These are phyloP conservation scores for Lepidocyrtinus sp. DNA, from an alignment of 2,888 invertebrate species.

Conservation along the genomic window DNA sequence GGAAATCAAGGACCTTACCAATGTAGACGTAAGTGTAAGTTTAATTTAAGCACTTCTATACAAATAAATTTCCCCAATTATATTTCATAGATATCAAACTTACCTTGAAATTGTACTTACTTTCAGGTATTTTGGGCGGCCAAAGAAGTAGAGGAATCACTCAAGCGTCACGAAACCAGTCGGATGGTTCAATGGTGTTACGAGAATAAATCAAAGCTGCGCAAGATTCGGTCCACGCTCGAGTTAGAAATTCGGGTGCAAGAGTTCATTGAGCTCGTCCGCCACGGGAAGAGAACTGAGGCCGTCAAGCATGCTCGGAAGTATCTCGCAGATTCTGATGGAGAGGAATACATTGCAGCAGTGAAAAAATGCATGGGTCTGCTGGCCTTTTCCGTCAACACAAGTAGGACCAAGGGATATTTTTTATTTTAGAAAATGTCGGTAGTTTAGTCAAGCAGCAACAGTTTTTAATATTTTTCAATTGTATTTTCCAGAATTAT, in stretches of 20 bases:
- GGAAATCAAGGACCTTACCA: conserved; percentile 88
- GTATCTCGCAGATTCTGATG: conserved; percentile 89
- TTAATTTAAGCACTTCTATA: too few relatives aligned
- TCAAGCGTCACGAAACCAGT: conserved; percentile 85
- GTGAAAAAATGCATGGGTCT: conserved; percentile 97
- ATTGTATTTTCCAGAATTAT: conserved; percentile 52
- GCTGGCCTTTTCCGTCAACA: conserved; percentile 90
- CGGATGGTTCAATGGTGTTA: conserved; percentile 96
- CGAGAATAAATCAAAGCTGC: conserved; percentile 77
- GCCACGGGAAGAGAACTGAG: conserved; percentile 87
- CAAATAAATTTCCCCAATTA: too few relatives aligned
- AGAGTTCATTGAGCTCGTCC: conserved; percentile 96
- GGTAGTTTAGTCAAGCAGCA: not conserved
- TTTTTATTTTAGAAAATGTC: not conserved
- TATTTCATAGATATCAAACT: not conserved
- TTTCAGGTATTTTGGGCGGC: conserved; percentile 74
- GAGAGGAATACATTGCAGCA: conserved; percentile 76
- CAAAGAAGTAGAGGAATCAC: conserved; percentile 83
- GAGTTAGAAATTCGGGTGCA: conserved; percentile 91
- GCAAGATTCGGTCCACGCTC: conserved; percentile 94
- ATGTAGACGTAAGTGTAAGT: conserved; percentile 78
- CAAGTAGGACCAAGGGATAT: conserved; percentile 74
- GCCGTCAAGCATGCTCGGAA: conserved; percentile 96
- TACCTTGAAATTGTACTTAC: not conserved
- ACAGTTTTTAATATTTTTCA: conserved; percentile 3